Evolutionary conservation across 2,888 invertebrate genomes (phyloP), one percentile per base, ranked within the genome.

Genomic region (Dinocampus coccinellae): DNA sequence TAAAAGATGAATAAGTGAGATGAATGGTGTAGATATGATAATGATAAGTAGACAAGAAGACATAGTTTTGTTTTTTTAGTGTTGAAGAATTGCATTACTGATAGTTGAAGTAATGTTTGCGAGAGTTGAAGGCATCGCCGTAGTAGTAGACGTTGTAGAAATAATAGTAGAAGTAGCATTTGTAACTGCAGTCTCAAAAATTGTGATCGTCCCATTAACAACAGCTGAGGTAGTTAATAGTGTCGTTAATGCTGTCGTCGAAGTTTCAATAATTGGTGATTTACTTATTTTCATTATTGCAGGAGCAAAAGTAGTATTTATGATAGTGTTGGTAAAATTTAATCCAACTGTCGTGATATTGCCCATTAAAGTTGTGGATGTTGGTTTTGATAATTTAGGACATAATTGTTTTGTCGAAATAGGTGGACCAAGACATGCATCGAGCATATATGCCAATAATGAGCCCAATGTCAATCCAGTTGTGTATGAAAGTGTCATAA

Each of bases 401-500:
- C 87, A 86, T 63, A 85, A 78, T 24, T 84, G 79, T 81, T 88
- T 82, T 76, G 83, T 74, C 80, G 87, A 81, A 57, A 85, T 73
- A 76, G 80, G 72, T 58, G 85, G 77, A 57, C 88, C 82, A 80
- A 88, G 74, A 77, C 83, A 80, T 3, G 80, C 85, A 80, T 94
- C 91, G 74, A 97, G 89, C 22, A 94, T 89, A 82, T 97, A 97
- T 0, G 97, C 96, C 66, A 95, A 92, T 20, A 95, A 88, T 0
- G 96, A 94, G 1, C 97, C 97, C 0, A 93, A 91, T 0, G 96
- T 93, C 63, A 97, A 89, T 0, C 97, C 97, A 47, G 95, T 91
- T 86, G 95, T 96, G 88, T 97, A 97, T 0, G 96, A 95, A 1
- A 97, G 86, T 0, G 97, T 97, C 97, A 97, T 97, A 88, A 97